Evolutionary conservation across 2,797 vertebrate species (phyloP).

Genomic region (Anas bernieri): DNA sequence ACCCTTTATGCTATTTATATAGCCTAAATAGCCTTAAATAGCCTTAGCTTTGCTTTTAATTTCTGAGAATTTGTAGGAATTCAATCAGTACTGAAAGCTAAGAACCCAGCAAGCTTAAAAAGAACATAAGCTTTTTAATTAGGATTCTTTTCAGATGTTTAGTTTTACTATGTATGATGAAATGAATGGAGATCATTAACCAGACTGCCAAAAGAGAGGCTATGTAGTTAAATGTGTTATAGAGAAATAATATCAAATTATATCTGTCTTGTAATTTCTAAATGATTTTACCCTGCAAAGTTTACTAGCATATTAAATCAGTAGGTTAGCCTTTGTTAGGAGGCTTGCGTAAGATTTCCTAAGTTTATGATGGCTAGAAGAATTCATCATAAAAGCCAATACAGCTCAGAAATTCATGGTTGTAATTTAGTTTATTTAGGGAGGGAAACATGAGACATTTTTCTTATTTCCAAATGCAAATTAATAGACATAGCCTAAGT

Average conservation of each 20-base stretch:
- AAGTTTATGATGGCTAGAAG: neutral
- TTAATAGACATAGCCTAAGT: constrained; percentile 9
- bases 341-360: neutral
- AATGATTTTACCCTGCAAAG: constrained; percentile 5
- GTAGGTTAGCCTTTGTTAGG: constrained; percentile 4
- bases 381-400: neutral
- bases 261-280: constrained; percentile 36
- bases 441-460: neutral
- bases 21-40: neutral
- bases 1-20: neutral
- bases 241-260: constrained; percentile 28
- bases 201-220: neutral
- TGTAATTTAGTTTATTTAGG: constrained; percentile 12
- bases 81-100: neutral
- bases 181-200: neutral
- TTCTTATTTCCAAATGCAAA: constrained; percentile 24
- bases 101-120: neutral
- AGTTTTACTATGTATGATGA: neutral
- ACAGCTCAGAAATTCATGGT: constrained; percentile 14
- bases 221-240: neutral
- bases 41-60: neutral
- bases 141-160: neutral
- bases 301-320: constrained; percentile 23
- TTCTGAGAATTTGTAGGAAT: neutral
- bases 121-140: neutral